phyloP scores from a whole-genome alignment of 2,888 invertebrate species.

The Leucophenga montana region DNA sequence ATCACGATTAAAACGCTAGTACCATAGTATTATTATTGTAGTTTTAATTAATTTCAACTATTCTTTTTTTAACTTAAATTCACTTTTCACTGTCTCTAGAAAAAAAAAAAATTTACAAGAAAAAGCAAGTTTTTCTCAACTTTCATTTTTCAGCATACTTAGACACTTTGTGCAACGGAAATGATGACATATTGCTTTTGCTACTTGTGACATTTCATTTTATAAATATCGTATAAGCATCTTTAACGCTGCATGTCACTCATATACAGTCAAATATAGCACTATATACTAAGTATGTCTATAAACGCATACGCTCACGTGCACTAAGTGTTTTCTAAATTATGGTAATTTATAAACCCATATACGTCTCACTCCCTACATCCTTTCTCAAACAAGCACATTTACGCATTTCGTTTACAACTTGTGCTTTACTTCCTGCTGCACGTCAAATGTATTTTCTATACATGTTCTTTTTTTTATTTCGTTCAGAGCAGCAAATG shows the following conservation, averaged over 20 bases:
- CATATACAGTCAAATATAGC: slow-evolving; percentile 6
- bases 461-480: background rate
- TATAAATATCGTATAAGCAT: background rate
- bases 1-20: too few species aligned
- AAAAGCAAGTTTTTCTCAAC: background rate
- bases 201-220: background rate
- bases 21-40: too few species aligned
- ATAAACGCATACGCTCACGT: slow-evolving; percentile 37
- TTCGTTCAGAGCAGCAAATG: background rate
- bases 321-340: slow-evolving; percentile 60
- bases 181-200: background rate
- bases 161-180: background rate
- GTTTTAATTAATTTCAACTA: too few species aligned
- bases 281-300: too few species aligned
- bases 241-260: slow-evolving; percentile 40
- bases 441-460: slow-evolving; percentile 19
- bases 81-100: too few species aligned
- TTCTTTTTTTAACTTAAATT: too few species aligned
- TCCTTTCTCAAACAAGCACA: slow-evolving; percentile 10
- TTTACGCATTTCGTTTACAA: background rate
- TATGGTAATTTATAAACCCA: slow-evolving; percentile 61
- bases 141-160: too few species aligned
- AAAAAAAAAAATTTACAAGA: background rate
- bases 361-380: slow-evolving; percentile 23
- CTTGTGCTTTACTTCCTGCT: background rate